Evolutionary conservation across 2,113 vertebrate species (phyloP).

Genomic region (Eurypyga helias): DNA sequence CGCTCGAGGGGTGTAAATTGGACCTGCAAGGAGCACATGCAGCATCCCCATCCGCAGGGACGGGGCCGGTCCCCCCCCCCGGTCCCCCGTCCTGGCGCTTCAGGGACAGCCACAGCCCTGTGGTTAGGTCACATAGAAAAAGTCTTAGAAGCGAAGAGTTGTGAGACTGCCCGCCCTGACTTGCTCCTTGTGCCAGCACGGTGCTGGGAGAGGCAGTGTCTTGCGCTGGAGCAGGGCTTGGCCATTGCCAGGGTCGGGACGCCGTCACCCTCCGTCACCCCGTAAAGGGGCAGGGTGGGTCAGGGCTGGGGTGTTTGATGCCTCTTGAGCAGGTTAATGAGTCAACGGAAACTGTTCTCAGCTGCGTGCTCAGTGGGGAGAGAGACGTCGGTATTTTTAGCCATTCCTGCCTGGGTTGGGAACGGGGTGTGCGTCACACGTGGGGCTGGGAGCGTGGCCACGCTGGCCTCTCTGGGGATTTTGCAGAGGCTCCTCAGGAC

Average conservation of each 20-base stretch:
- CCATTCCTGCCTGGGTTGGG: not conserved
- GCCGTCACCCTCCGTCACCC: fast-evolving
- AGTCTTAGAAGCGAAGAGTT: not conserved
- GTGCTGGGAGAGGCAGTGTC: not conserved
- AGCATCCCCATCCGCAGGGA: not conserved
- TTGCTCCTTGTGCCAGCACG: not conserved
- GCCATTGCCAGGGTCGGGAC: fast-evolving
- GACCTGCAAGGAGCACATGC: not conserved
- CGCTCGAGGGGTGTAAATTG: not conserved
- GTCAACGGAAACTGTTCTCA: not conserved
- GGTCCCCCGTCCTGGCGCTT: not conserved
- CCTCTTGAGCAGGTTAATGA: not conserved
- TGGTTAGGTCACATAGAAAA: not conserved
- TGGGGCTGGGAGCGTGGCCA: not conserved
- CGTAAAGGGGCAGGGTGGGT: not conserved
- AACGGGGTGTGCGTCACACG: fast-evolving
- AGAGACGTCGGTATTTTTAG: not conserved
- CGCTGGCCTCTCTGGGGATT: fast-evolving
- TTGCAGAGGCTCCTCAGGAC: not conserved
- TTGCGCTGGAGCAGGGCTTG: not conserved
- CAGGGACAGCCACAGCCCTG: fast-evolving
- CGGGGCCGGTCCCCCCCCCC: too few relatives aligned
- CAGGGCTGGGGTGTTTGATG: not conserved
- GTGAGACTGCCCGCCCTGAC: not conserved
- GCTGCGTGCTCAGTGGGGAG: not conserved